Evolutionary conservation across 2,113 vertebrate species (phyloP), one percentile per base, ranked within the genome.

Genomic region (Setophaga petechia): DNA sequence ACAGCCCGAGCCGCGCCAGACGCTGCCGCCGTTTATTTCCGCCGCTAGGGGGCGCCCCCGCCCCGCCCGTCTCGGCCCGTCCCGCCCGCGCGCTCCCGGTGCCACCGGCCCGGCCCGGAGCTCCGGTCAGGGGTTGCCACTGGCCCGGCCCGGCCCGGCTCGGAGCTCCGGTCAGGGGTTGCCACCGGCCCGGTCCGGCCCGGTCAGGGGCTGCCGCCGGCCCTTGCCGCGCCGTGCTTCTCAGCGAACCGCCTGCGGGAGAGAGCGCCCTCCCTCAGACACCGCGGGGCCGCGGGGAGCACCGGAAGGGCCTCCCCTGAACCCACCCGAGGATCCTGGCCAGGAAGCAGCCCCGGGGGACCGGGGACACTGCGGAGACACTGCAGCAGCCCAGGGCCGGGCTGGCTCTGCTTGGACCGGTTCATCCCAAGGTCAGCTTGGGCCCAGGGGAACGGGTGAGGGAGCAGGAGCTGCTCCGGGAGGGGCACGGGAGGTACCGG

Each of bases 211-310:
- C 88, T 87, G 81, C 91, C 94, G 67, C 84, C 43, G 71, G 66
- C 74, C 74, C 66, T 91, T 66, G 87, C 94, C 47, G 35, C 62
- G 31, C 92, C 89, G 58, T 86, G 87, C 81, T 94, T 95, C 92
- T 96, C 92, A 17, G 87, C 27, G 90, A 94, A 96, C 23, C 92
- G 63, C 94, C 95, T 95, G 90, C 46, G 59, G 91, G 87, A 94
- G 51, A 94, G 37, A 90, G 41, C 39, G 39, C 18, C 43, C n/a
- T 90, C 49, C 41, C 37, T 94, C 49, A 93, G 87, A n/a, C 54
- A 77, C 39, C 15, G 33, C 27, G 31, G 59, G 25, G 35, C 59
- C 21, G 51, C n/a, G n/a, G n/a, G 18, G 30, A 27, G 4, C 58
- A 22, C 25, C 43, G 10, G 4, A 10, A 8, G 8, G 37, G 24